phyloP scores from a whole-genome alignment of 2,113 vertebrate genomes.

The Microcebus jonahi region DNA sequence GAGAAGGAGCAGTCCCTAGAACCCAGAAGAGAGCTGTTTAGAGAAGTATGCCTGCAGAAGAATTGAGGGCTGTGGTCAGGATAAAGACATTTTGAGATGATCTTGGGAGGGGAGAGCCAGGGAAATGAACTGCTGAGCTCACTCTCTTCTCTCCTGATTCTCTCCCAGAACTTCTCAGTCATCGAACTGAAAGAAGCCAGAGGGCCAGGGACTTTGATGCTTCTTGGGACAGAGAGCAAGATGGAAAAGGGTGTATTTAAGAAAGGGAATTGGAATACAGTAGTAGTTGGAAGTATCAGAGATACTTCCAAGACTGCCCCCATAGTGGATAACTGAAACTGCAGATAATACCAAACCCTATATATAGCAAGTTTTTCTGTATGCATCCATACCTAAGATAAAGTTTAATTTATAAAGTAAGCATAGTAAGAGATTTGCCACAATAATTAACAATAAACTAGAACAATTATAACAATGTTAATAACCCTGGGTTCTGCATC shows the following conservation, averaged over 20 bases:
- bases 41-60: fast-evolving
- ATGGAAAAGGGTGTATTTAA: neutral
- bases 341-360: neutral
- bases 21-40: neutral
- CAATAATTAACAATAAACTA: neutral
- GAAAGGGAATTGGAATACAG: neutral
- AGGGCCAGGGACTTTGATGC: fast-evolving
- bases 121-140: neutral
- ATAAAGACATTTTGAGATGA: neutral
- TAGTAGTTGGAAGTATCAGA: too few relatives aligned
- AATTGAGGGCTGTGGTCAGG: neutral
- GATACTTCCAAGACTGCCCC: neutral
- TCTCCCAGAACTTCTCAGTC: neutral
- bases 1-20: neutral
- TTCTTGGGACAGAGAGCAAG: neutral
- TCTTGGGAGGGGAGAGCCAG: neutral
- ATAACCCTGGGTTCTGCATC: neutral
- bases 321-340: neutral
- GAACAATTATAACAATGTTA: neutral
- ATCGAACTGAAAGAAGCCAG: neutral
- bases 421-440: neutral
- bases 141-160: neutral
- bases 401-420: neutral
- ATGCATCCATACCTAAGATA: neutral
- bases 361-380: neutral